A percentile compares a stretch with the other conserved stretches of the same genome.
Evolutionary conservation across 2,113 vertebrate genomes (phyloP).

Genomic region (Cyphomyrus discorhynchus): DNA sequence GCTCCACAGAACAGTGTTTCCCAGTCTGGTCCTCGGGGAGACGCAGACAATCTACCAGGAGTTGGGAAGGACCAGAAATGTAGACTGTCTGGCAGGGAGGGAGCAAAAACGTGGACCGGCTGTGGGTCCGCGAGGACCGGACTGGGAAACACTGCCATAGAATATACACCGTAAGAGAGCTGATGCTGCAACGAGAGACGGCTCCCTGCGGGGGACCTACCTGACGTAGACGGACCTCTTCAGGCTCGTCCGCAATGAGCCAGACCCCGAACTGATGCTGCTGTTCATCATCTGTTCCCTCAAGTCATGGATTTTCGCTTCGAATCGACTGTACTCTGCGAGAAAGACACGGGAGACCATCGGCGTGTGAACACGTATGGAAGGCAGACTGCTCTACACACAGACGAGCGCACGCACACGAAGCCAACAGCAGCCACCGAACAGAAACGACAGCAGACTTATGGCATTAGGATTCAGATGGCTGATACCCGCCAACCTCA

Average conservation of each 20-base stretch:
- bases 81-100: neutral
- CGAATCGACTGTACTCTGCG: conserved; percentile 88
- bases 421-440: neutral
- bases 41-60: neutral
- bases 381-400: neutral
- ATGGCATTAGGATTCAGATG: neutral
- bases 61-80: neutral
- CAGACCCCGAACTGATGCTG: conserved; percentile 91
- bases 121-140: neutral
- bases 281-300: conserved; percentile 99
- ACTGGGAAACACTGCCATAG: neutral
- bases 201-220: conserved; percentile 39
- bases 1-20: neutral
- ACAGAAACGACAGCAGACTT: neutral
- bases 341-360: neutral
- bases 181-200: neutral
- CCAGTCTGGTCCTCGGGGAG: neutral
- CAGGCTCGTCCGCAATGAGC: conserved; percentile 87
- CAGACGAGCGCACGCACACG: neutral
- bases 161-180: neutral
- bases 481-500: neutral
- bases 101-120: neutral
- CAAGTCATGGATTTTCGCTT: conserved; percentile 96
- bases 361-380: neutral
- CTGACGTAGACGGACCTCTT: conserved; percentile 82